Evolutionary conservation across 2,888 invertebrate species (phyloP).

Genomic region (Dasysyrphus tricinctus): DNA sequence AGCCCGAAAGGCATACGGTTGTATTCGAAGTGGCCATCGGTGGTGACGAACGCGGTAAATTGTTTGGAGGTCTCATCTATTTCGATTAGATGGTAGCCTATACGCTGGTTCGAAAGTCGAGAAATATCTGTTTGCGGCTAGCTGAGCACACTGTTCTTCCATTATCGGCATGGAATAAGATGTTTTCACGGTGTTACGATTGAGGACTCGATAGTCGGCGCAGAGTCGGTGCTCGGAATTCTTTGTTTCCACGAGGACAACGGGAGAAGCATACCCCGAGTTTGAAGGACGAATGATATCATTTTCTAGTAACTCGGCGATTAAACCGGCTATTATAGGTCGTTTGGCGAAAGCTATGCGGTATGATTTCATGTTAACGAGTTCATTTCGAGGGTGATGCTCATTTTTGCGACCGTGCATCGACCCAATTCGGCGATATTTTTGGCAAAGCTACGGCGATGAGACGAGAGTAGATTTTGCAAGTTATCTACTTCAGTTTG

Average conservation of each 20-base stretch:
- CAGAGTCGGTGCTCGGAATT: constrained; percentile 69
- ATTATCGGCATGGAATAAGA: constrained; percentile 66
- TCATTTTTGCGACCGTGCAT: too few species aligned
- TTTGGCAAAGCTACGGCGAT: too few species aligned
- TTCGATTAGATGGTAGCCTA: background rate
- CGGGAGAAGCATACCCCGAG: background rate
- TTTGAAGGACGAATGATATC: too few species aligned
- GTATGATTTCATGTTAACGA: too few species aligned
- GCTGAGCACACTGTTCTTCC: constrained; percentile 67
- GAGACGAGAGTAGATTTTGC: too few species aligned
- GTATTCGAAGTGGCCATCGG: background rate
- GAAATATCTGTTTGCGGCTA: constrained; percentile 26
- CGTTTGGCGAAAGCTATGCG: too few species aligned
- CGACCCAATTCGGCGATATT: too few species aligned
- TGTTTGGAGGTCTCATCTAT: background rate
- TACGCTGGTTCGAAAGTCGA: background rate
- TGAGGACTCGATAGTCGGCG: constrained; percentile 49
- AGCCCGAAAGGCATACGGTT: background rate
- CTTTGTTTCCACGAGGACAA: constrained; percentile 50
- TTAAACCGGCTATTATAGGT: too few species aligned
- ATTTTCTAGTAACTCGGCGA: too few species aligned
- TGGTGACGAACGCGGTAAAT: background rate
- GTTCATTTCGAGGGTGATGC: too few species aligned
- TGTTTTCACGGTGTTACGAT: constrained; percentile 32
- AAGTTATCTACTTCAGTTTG: too few species aligned